Evolutionary conservation across 2,797 vertebrate genomes (phyloP), one percentile per base, ranked within the genome.

Genomic region (Hylomyscus alleni): DNA sequence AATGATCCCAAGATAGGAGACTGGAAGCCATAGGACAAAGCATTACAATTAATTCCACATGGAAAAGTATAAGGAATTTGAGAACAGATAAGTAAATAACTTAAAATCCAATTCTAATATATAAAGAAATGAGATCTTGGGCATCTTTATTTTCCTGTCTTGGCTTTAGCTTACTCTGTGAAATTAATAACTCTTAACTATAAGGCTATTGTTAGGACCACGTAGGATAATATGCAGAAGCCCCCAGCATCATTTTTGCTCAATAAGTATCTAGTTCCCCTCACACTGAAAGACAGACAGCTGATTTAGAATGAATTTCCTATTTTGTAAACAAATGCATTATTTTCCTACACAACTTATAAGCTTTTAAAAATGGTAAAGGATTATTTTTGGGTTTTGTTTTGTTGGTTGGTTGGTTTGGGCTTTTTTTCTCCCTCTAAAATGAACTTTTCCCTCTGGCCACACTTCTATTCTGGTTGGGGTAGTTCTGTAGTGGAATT

Each of bases 311-410:
- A 91, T 76, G 22, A 31, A 3, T 76, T 95, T 87, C 83, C 73
- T 44, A 85, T 96, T 90, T 97, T 83, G 85, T 96, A 97, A 84
- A 65, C 29, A 95, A 97, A 96, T 60, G 92, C 1, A 60, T 89
- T 81, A 87, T 89, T 95, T 96, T 80, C 73, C 90, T 91, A 89
- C 73, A 93, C 62, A 89, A 96, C 67, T 93, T 97, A 92, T 10
- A 96, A 92, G 52, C 47, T 95, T 91, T 92, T 95, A 94, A 44
- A 44, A 44, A 85, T 90, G 76, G 60, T 7, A 29, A 96, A 95
- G 83, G 80, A 85, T 87, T 58, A n/a, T 15, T 31, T 58, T 29
- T 9, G 19, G 17, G 47, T 84, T 31, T 84, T 34, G 10, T 13
- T 85, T 85, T 20, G 19, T 85, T 85, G 11, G 11, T 24, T 84